Evolutionary conservation across 2,888 invertebrate genomes (phyloP).

Genomic region (Xanthorhoe spadicearia): DNA sequence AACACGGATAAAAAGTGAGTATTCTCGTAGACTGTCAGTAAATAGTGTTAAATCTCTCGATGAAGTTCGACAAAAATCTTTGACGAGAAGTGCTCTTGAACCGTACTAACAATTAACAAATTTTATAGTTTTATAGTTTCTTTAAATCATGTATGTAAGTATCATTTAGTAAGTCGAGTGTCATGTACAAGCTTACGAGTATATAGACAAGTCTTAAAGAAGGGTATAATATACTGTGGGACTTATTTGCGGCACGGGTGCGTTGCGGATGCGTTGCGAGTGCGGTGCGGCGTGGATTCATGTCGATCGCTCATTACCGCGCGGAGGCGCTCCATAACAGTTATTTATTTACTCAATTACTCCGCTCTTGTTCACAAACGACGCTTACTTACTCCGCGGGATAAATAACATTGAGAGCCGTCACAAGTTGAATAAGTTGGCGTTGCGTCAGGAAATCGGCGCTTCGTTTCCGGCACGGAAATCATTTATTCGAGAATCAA

Average conservation of each 20-base stretch:
- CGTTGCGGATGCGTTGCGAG: background rate
- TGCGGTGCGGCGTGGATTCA: background rate
- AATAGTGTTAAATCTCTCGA: no score
- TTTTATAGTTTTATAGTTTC: no score
- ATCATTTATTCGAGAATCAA: slow-evolving; percentile 5
- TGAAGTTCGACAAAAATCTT: no score
- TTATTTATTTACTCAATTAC: slow-evolving; percentile 27
- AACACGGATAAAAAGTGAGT: background rate
- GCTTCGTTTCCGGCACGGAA: slow-evolving; percentile 7
- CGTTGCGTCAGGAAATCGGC: slow-evolving; percentile 4
- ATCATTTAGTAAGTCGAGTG: no score
- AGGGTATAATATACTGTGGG: no score
- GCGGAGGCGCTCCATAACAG: slow-evolving; percentile 13
- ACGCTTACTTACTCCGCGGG: slow-evolving; percentile 11
- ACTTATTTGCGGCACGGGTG: no score
- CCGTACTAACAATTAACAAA: no score
- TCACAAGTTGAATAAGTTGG: slow-evolving; percentile 15
- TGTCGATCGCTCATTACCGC: slow-evolving; percentile 3
- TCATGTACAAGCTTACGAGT: no score
- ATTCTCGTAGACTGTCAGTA: no score
- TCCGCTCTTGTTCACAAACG: slow-evolving; percentile 13
- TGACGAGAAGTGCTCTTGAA: no score
- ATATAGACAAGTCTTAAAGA: no score
- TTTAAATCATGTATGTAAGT: no score
- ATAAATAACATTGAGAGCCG: slow-evolving; percentile 9